phyloP scores from a whole-genome alignment of 2,113 vertebrate species.

The Sisor rabdophorus region DNA sequence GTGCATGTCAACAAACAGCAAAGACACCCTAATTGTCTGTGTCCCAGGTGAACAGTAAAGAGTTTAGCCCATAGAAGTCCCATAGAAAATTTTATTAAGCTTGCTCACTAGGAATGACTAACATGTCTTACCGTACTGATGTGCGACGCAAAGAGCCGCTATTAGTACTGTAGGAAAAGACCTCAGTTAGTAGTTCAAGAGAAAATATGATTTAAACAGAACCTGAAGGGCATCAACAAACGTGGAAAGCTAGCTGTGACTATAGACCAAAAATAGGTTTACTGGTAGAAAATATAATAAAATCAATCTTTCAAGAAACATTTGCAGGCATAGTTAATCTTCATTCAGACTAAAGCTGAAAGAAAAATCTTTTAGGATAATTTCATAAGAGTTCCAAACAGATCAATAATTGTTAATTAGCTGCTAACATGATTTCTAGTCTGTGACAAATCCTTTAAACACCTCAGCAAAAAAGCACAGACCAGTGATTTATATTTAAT shows the following conservation, averaged over 20 bases:
- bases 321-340: background rate
- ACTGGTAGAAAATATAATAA: background rate
- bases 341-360: background rate
- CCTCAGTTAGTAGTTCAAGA: background rate
- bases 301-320: background rate
- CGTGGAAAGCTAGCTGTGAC: too few relatives aligned
- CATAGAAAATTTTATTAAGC: constrained; percentile 13
- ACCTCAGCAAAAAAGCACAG: background rate
- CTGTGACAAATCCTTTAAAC: constrained; percentile 3
- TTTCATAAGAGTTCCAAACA: constrained; percentile 1
- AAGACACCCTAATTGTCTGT: background rate
- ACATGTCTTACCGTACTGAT: constrained; percentile 43
- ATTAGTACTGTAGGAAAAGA: constrained; percentile 42
- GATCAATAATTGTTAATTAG: background rate
- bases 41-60: background rate
- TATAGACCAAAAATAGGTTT: background rate
- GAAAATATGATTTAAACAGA: background rate
- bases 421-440: constrained; percentile 7
- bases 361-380: background rate
- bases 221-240: too few relatives aligned
- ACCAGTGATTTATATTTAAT: background rate
- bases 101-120: constrained; percentile 4
- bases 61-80: constrained; percentile 4
- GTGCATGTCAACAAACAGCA: background rate
- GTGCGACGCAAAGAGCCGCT: constrained; percentile 39